Evolutionary conservation across 2,113 vertebrate species (phyloP), one percentile per base, ranked within the genome.

Genomic region (Oryzias melastigma): DNA sequence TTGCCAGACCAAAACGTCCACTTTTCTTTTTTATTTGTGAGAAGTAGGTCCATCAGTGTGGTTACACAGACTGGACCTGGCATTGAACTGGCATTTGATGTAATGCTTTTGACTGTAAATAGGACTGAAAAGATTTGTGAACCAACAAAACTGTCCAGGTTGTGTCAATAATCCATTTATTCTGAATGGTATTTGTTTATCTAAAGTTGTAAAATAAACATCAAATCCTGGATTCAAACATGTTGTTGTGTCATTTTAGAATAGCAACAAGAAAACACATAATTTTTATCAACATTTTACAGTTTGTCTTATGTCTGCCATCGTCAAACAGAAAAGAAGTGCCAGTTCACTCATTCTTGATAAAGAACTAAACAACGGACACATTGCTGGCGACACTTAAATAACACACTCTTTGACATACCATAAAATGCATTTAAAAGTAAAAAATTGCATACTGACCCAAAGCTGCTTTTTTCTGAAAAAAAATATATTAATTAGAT

Each of bases 41-140:
- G 94, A 91, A 92, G 91, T 94, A 91, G 93, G 95, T 97, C 94
- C 92, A 92, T 93, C 91, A 89, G 89, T 93, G 94, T 95, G 95
- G 94, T 95, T 93, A 93, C 93, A 93, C 91, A 90, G 93, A 94
- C 90, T 92, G 87, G 93, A 91, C 80, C 92, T 92, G 8, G 35
- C 35, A 35, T 3, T 35, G 35, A 35, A 91, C 90, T 89, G 89
- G 93, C 94, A 91, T 97, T 94, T 91, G 81, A 89, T 91, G 85
- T 79, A 94, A 94, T 95, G 94, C 90, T 92, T 88, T 93, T 93
- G 92, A 91, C 91, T 94, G 93, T 92, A 91, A 35, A 85, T 80
- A 85, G 79, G 65, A 64, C 61, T 93, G 84, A 81, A 91, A 66
- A 62, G 22, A 48, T 20, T 51, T 53, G 29, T 10, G 29, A 35